Evolutionary conservation across 2,888 invertebrate species (phyloP), one percentile per base, ranked within the genome.

Genomic region (Eucera pruinosa): DNA sequence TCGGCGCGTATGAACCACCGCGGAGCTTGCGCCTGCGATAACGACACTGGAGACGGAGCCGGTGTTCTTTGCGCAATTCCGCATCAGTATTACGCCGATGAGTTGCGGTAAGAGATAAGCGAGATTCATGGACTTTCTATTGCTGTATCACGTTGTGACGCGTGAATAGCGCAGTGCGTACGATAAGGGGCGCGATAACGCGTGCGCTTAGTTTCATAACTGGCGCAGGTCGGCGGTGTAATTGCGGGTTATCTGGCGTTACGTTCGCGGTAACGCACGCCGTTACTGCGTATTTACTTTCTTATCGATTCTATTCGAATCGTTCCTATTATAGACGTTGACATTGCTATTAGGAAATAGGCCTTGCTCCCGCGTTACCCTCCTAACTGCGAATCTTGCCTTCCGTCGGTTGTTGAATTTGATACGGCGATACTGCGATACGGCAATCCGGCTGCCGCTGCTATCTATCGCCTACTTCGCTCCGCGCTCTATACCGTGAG

Each of bases 11-110:
- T 99, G 99, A 98, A 98, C 94, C 99, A 99, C 94, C 97, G 99
- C 84, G 99, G 99, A 89, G 99, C 99, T 61, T 99, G 98, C 93
- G 98, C 98, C 48, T 98, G 99, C 94, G 99, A 99, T 94, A 99
- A 99, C 93, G 98, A 99, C 93, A 98, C 99, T 64, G 99, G 99
- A 72, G 99, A 99, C 93, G 99, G 99, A 80, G 99, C 99, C 80
- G 99, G 99, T 70, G 97, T 99, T 77, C 95, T 99, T 90, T 97
- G 97, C 81, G 98, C 98, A 88, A 98, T 99, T 91, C 99, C 99
- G 52, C 98, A 99, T 93, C 95, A 96, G 89, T 96, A 98, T 92
- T 99, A 99, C 93, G 94, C 95, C 84, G 95, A 96, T 86, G 95
- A 96, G 91, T 94, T 98, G 90, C 96, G 96, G 97, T 97, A 93